phyloP scores from a whole-genome alignment of 1,140 invertebrate genomes.

The Drosophila ficusphila region DNA sequence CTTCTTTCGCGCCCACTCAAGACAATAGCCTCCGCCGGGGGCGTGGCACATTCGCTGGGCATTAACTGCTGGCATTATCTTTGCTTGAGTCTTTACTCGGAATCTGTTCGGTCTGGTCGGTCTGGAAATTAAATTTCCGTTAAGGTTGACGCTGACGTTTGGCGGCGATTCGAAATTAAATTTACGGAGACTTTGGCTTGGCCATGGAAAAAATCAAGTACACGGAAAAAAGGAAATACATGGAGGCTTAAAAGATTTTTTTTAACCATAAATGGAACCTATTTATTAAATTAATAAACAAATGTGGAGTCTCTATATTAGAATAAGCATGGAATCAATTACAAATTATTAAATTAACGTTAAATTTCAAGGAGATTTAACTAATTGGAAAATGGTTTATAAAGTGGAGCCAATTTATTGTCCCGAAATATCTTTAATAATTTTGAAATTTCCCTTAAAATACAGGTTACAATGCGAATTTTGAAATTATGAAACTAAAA shows the following conservation, averaged over 20 bases:
- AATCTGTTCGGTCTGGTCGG: slow-evolving; percentile 18
- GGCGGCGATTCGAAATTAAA: slow-evolving; percentile 71
- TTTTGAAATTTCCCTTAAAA: no score
- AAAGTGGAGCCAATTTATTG: no score
- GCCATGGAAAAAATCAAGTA: slow-evolving; percentile 51
- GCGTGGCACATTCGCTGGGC: slow-evolving; percentile 27
- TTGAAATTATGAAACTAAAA: no score
- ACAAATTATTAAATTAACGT: no score
- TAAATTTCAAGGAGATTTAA: no score
- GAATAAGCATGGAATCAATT: no score
- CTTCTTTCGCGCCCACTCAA: slow-evolving; percentile 50
- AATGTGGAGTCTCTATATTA: no score
- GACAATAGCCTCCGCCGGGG: slow-evolving; percentile 9
- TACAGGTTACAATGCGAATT: no score
- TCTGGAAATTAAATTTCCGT: slow-evolving; percentile 81
- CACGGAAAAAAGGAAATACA: not conserved
- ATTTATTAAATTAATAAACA: not conserved
- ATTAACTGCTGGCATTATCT: not conserved
- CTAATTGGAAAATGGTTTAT: no score
- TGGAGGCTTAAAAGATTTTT: not conserved
- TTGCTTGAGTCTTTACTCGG: not conserved
- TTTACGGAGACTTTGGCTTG: slow-evolving; percentile 44
- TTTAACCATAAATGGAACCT: not conserved
- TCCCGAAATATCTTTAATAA: no score
- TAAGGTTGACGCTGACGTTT: slow-evolving; percentile 58